A percentile compares a stretch with the other conserved stretches of the same genome.
phyloP scores from a whole-genome alignment of 2,888 invertebrate genomes.

The Copidosoma aretas region DNA sequence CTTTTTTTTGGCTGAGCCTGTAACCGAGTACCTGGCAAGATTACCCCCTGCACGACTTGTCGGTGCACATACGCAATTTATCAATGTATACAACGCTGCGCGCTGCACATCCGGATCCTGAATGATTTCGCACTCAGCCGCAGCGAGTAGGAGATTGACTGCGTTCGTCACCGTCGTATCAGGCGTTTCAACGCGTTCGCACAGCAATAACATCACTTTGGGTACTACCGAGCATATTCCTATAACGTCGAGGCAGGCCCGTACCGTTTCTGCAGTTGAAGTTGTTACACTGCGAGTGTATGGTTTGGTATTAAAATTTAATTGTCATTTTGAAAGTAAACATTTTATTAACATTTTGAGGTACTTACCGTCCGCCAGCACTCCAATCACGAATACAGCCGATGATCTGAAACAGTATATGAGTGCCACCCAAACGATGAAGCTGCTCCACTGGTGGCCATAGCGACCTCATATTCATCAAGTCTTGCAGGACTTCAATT shows the following conservation, averaged over 20 bases:
- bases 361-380: conserved; percentile 76
- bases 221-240: conserved; percentile 91
- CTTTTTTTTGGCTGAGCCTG: conserved; percentile 68
- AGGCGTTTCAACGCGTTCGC: conserved; percentile 77
- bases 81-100: conserved; percentile 86
- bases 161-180: conserved; percentile 78
- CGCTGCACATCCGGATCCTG: conserved; percentile 91
- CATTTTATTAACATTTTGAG: background rate
- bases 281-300: conserved; percentile 47
- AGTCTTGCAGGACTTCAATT: conserved; percentile 80
- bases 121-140: conserved; percentile 91
- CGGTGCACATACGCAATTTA: conserved; percentile 94
- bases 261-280: conserved; percentile 78
- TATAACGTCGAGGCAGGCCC: conserved; percentile 84
- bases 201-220: conserved; percentile 75
- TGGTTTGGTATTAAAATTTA: background rate
- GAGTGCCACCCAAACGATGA: conserved; percentile 81
- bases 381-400: conserved; percentile 93
- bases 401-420: conserved; percentile 83
- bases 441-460: conserved; percentile 93
- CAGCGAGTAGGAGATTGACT: conserved; percentile 62
- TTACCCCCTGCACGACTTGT: conserved; percentile 73
- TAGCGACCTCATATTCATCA: conserved; percentile 74
- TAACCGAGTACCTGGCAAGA: conserved; percentile 64
- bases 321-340: background rate